These are phyloP conservation scores for Nycticryphes semicollaris DNA, from an alignment of 2,113 vertebrate genomes.

Conservation along the genomic window DNA sequence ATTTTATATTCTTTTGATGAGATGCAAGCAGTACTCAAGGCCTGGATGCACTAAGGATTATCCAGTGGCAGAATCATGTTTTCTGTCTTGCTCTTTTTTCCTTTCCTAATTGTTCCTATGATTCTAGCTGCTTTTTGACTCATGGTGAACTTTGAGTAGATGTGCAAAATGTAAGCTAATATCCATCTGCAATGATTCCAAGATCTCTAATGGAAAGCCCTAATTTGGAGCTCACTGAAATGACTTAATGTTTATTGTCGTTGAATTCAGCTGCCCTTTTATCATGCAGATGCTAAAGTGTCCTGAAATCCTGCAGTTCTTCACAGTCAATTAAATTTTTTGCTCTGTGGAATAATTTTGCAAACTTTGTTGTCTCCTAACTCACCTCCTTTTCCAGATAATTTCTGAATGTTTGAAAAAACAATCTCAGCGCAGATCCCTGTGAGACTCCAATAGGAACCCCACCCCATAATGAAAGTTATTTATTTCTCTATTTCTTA, in stretches of 20 bases:
- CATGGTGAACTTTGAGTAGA: constrained; percentile 22
- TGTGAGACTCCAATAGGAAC: constrained; percentile 19
- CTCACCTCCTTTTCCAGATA: constrained; percentile 44
- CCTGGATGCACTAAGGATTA: neutral
- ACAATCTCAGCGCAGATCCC: neutral
- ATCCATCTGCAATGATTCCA: constrained; percentile 27
- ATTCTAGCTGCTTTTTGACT: constrained; percentile 7
- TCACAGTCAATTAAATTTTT: constrained; percentile 34
- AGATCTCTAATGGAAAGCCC: constrained; percentile 41
- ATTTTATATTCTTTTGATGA: neutral
- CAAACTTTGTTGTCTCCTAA: constrained; percentile 2
- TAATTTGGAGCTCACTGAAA: constrained; percentile 23
- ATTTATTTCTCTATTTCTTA: neutral
- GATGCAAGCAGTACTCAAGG: neutral
- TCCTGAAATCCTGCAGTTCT: constrained; percentile 13
- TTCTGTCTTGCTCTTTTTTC: neutral
- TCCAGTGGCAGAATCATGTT: neutral
- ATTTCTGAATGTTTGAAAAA: constrained; percentile 30
- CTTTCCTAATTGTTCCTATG: neutral
- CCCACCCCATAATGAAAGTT: constrained; percentile 12
- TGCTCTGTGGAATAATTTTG: constrained; percentile 4
- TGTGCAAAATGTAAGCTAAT: constrained; percentile 14
- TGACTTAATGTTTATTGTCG: constrained; percentile 44
- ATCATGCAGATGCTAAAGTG: neutral
- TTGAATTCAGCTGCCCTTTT: constrained; percentile 43